Evolutionary conservation across 2,888 invertebrate genomes (phyloP), one percentile per base, ranked within the genome.

Genomic region (Peribatodes rhomboidaria): DNA sequence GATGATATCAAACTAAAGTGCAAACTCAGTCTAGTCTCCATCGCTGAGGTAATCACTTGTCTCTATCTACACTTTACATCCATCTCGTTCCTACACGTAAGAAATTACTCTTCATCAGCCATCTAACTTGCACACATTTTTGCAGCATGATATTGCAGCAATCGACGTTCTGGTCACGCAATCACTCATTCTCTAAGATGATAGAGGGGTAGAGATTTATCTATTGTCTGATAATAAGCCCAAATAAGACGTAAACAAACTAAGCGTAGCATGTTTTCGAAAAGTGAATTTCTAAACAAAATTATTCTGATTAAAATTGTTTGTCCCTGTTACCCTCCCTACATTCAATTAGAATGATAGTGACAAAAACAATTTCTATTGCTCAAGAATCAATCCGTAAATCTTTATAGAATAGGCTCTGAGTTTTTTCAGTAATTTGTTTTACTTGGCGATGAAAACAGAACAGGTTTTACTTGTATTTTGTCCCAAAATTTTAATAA

Each of bases 1-100:
- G 55, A 61, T 61, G 42, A 27, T 50, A 61, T 50, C 55, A 41
- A 35, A 49, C 39, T 39, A 41, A 54, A 61, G 61, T 56, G 55
- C 55, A 56, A 47, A 42, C 55, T 54, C 41, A 37, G 33, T 11
- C 49, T 16, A 6, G 10, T 7, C 16, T 49, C 11, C 10, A 49
- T 47, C 27, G 6, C 27, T 6, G 27, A 27, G 27, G 27, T n/a
- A n/a, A n/a, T n/a, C n/a, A n/a, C n/a, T n/a, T n/a, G n/a, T n/a
- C 55, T 54, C 39, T 27, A 14, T 10, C 47, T 14, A 3, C 10
- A 4, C 16, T 47, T 14, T 27, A 14, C 14, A 20, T 6, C 14
- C 14, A 31, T 49, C 33, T 33, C 33, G 33, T 31, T 49, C 16
- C 2, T 1, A 31, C 31, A 9, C 27, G 0, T 49, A 13, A 14